Conservation (phyloP, 2,797 vertebrate genomes). For the Allobates femoralis region DNA sequence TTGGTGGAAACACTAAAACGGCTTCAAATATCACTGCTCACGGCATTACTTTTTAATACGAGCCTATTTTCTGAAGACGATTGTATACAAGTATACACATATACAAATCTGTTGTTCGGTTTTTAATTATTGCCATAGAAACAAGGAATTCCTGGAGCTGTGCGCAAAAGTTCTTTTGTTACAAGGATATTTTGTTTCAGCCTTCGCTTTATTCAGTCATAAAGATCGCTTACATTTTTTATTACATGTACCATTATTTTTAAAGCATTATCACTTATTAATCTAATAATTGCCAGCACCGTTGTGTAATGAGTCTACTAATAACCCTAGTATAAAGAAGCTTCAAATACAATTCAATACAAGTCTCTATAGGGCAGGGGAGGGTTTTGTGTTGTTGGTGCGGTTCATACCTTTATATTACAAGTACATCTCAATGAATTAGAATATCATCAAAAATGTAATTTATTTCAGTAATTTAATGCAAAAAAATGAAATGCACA, state of each 20-base stretch:
- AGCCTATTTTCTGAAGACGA: constrained; percentile 33
- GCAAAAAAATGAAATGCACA: too few relatives aligned
- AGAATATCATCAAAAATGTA: too few relatives aligned
- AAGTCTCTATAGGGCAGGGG: too few relatives aligned
- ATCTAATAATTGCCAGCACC: too few relatives aligned
- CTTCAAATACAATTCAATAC: too few relatives aligned
- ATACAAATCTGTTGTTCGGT: constrained; percentile 60
- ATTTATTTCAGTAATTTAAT: too few relatives aligned
- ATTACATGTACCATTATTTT: background rate
- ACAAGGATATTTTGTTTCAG: constrained; percentile 7
- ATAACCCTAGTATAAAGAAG: too few relatives aligned
- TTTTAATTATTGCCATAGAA: constrained; percentile 54
- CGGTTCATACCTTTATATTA: too few relatives aligned
- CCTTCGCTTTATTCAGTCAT: constrained; percentile 33
- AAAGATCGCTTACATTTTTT: constrained; percentile 35
- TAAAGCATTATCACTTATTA: background rate
- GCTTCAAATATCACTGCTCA: constrained; percentile 45
- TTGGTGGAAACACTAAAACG: background rate
- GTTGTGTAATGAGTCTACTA: too few relatives aligned
- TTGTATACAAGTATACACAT: constrained; percentile 48
- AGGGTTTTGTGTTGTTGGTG: too few relatives aligned
- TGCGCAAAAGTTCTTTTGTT: constrained; percentile 54
- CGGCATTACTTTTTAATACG: constrained; percentile 48
- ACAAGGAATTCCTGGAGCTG: constrained; percentile 46
- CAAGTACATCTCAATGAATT: too few relatives aligned